phyloP scores from a whole-genome alignment of 2,888 invertebrate species.

The Pecten maximus region DNA sequence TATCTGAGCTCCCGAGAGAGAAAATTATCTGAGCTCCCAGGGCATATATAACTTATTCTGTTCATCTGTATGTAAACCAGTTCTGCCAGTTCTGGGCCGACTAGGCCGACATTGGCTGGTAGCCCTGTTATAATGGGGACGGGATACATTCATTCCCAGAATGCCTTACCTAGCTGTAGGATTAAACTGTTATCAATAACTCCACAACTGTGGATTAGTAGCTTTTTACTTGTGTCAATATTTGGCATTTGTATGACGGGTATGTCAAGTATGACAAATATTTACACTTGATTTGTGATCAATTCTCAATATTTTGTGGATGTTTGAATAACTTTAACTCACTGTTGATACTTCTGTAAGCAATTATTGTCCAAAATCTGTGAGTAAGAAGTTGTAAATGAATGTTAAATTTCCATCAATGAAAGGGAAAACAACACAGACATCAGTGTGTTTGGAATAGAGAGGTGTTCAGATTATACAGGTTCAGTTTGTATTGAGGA shows the following conservation, averaged over 20 bases:
- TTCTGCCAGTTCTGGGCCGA: too few relatives aligned
- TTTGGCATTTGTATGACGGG: background rate
- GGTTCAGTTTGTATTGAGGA: too few relatives aligned
- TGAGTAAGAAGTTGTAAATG: background rate
- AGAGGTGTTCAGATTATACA: too few relatives aligned
- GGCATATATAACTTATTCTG: too few relatives aligned
- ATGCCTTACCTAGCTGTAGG: background rate
- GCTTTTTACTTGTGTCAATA: slow-evolving; percentile 15
- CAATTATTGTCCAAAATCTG: background rate
- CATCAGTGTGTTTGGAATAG: too few relatives aligned
- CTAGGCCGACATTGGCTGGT: background rate
- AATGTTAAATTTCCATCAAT: too few relatives aligned
- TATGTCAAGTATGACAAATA: background rate
- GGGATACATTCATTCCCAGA: too few relatives aligned
- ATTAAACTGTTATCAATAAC: background rate
- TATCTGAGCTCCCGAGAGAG: too few relatives aligned
- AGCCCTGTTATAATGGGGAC: background rate
- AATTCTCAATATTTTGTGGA: background rate
- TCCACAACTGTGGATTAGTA: background rate
- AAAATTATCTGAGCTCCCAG: too few relatives aligned
- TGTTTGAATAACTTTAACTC: background rate
- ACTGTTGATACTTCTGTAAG: background rate
- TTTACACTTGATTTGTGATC: background rate
- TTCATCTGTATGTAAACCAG: too few relatives aligned
- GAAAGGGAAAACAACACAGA: too few relatives aligned